Conservation (phyloP, 1,140 invertebrate species). For the Caenorhabditis brenneri region DNA sequence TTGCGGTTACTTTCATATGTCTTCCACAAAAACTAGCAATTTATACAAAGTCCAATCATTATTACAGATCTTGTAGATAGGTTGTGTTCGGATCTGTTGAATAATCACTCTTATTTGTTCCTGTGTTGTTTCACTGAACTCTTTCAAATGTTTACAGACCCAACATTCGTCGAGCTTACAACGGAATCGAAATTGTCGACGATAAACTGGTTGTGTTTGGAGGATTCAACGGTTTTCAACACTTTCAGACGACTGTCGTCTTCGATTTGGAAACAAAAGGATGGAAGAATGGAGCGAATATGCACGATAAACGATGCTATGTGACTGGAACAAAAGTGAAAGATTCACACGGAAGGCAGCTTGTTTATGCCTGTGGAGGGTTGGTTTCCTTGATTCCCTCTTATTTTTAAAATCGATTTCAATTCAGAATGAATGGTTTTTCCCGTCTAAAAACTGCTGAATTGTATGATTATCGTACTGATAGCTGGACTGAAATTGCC, state of each 20-base stretch:
- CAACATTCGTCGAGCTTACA: conserved; percentile 36
- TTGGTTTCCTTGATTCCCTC: not conserved
- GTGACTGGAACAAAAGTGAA: not conserved
- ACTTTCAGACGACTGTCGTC: not conserved
- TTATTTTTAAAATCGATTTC: not conserved
- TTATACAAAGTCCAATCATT: no score
- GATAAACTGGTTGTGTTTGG: conserved; percentile 18
- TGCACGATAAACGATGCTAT: conserved; percentile 43
- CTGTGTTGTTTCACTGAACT: no score
- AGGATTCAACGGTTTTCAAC: conserved; percentile 28
- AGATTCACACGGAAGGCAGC: conserved; percentile 3
- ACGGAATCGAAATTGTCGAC: not conserved
- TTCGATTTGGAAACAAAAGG: conserved; percentile 31
- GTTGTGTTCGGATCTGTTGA: no score
- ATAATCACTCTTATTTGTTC: no score
- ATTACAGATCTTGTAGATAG: no score
- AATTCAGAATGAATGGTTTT: conserved; percentile 17
- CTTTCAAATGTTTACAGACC: not conserved
- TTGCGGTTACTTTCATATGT: no score
- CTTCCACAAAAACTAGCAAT: no score
- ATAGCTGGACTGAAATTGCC: not conserved
- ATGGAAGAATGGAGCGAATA: conserved; percentile 10
- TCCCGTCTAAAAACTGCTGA: not conserved
- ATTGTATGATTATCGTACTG: not conserved
- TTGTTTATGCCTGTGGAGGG: conserved; percentile 28